Evolutionary conservation across 2,888 invertebrate species (phyloP), one percentile per base, ranked within the genome.

Genomic region (Aphelenchoides bicaudatus): DNA sequence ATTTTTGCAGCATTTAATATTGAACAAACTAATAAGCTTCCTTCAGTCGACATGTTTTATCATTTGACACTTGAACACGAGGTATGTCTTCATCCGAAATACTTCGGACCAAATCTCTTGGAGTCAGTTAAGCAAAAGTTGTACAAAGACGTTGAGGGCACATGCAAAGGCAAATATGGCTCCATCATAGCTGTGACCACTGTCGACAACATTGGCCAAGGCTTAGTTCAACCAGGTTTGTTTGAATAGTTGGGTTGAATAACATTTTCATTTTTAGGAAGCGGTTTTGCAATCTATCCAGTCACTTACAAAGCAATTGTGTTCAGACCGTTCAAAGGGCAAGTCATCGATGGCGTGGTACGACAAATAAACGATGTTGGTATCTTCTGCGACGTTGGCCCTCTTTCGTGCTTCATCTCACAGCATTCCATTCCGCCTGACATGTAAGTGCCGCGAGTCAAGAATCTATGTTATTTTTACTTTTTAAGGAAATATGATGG

Each of bases 401-500:
- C 98, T 10, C 84, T 99, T 6, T 90, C 92, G 3, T 98, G 96
- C 81, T 99, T 99, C 80, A 94, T 99, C 80, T 94, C 94, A 19
- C 89, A 84, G 65, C 85, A 85, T 79, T 93, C 93, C 2, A 98
- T 98, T 73, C 98, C 98, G 52, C 89, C 92, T 19, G 96, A 99
- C 80, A 94, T 99, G 92, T n/a, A n/a, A n/a, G n/a, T n/a, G n/a
- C n/a, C n/a, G n/a, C n/a, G n/a, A n/a, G n/a, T n/a, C n/a, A n/a
- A n/a, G n/a, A n/a, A n/a, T n/a, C n/a, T n/a, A n/a, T n/a, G n/a
- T n/a, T n/a, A n/a, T n/a, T n/a, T n/a, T n/a, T n/a, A n/a, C n/a
- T n/a, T n/a, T n/a, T n/a, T n/a, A n/a, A n/a, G n/a, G n/a, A 91
- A 96, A 80, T 99, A 94, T 82, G 98, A 98, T 81, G 93, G 96